Evolutionary conservation across 2,888 invertebrate genomes (phyloP).

Genomic region (Plagodis dolabraria): DNA sequence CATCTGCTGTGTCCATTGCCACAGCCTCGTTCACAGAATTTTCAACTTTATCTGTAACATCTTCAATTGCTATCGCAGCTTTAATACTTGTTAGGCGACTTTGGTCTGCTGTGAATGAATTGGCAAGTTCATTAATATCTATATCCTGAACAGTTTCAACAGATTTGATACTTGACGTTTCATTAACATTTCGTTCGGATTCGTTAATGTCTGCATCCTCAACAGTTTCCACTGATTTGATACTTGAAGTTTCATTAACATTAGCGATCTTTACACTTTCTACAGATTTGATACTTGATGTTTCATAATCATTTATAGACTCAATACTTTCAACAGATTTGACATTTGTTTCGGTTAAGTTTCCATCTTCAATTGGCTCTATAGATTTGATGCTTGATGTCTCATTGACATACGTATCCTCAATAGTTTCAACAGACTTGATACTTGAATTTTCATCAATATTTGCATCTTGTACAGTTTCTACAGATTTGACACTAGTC

Average conservation of each 20-base stretch:
- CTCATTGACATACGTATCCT: slow-evolving; percentile 4
- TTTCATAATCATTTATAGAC: background rate
- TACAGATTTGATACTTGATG: slow-evolving; percentile 1
- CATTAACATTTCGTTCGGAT: no score
- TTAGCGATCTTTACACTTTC: background rate
- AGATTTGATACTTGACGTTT: no score
- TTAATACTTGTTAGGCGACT: no score
- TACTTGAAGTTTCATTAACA: slow-evolving; percentile 1
- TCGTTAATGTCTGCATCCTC: background rate
- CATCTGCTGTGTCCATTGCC: background rate
- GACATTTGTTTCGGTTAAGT: background rate
- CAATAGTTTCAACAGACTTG: slow-evolving; percentile 4
- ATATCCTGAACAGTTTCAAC: background rate
- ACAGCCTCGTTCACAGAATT: background rate
- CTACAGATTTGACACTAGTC: background rate
- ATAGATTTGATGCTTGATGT: slow-evolving; percentile 1
- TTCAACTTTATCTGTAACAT: background rate
- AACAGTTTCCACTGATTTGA: slow-evolving; percentile 3
- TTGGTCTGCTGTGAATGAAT: no score
- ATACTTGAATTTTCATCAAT: slow-evolving; percentile 2
- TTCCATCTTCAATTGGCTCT: slow-evolving; percentile 10
- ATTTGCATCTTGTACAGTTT: slow-evolving; percentile 1
- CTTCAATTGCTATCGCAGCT: background rate
- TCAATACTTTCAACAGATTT: slow-evolving; percentile 4
- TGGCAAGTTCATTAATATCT: no score